A percentile compares a stretch with the other conserved stretches of the same genome.
phyloP scores from a whole-genome alignment of 2,888 invertebrate species.

The Marasmarcha lunaedactyla region DNA sequence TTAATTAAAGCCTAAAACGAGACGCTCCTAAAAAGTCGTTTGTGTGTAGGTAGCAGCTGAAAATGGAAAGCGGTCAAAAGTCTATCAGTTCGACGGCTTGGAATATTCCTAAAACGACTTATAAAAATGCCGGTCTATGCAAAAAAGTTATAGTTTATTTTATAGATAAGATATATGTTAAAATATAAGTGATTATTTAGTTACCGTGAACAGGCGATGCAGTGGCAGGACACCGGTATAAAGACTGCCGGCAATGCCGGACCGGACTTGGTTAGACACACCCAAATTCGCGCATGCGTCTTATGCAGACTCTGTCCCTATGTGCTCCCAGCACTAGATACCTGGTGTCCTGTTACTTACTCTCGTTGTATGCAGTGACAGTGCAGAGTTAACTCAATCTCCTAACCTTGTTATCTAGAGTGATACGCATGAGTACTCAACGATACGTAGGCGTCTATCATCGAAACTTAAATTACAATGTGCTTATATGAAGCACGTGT shows the following conservation, averaged over 20 bases:
- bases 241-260: constrained; percentile 46
- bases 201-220: constrained; percentile 21
- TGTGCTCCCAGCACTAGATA: constrained; percentile 20
- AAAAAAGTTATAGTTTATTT: not conserved
- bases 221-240: not conserved
- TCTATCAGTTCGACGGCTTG: constrained; percentile 18
- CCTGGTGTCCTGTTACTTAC: constrained; percentile 22
- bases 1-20: not conserved
- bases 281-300: constrained; percentile 58
- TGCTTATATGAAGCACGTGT: too few relatives aligned
- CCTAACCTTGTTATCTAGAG: too few relatives aligned
- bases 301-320: constrained; percentile 2
- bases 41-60: constrained; percentile 37
- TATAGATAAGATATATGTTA: too few relatives aligned
- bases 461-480: too few relatives aligned
- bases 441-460: too few relatives aligned
- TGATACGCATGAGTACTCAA: too few relatives aligned
- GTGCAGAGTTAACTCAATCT: too few relatives aligned
- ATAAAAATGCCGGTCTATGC: not conserved
- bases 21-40: not conserved
- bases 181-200: too few relatives aligned
- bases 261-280: constrained; percentile 46
- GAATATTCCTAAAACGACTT: not conserved
- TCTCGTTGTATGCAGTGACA: not conserved
- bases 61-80: constrained; percentile 36